Evolutionary conservation across 2,888 invertebrate species (phyloP), one percentile per base, ranked within the genome.

Genomic region (Mayetiola destructor): DNA sequence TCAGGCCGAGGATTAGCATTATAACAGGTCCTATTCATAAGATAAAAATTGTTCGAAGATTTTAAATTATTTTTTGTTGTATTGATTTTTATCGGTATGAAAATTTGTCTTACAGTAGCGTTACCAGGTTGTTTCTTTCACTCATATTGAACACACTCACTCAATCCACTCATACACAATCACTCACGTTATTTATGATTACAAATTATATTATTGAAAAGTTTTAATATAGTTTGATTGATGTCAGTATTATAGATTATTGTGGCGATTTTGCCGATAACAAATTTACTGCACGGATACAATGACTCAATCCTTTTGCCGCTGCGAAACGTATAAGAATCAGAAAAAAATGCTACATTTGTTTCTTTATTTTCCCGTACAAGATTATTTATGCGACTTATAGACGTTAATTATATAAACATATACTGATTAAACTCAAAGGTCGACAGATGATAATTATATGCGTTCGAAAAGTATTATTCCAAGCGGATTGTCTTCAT

Each of bases 1-100:
- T 99, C 99, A 37, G 99, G 99, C 56, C 99, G 80, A 59, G 97
- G 95, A 76, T 99, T 99, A 58, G 94, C 93, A 59, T 88, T 88
- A 76, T 99, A 99, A 75, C 96, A 97, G 61, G 94, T 95, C 74
- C 80, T 80, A 67, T 66, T 36, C 55, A 29, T 36, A 21, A 23
- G 23, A 21, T 2, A 21, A 39, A 16, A 39, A 39, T 16, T 16
- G 8, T 20, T 3, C 39, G 6, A 36, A 12, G n/a, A 8, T 36
- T n/a, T n/a, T 30, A 21, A 59, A 20, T 37, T n/a, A 14, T 27
- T 54, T 39, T 39, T 18, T 18, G 6, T 39, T 9, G 3, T 18
- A 4, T 39, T 39, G 16, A 20, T 5, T 20, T 20, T 20, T 27
- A 35, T 52, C 18, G 12, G 21, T 23, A 27, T 40, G 4, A 9